A percentile compares a stretch with the other conserved stretches of the same genome.
Conservation (phyloP, 2,797 vertebrate genomes). For the Gadopsis bispinosus region DNA sequence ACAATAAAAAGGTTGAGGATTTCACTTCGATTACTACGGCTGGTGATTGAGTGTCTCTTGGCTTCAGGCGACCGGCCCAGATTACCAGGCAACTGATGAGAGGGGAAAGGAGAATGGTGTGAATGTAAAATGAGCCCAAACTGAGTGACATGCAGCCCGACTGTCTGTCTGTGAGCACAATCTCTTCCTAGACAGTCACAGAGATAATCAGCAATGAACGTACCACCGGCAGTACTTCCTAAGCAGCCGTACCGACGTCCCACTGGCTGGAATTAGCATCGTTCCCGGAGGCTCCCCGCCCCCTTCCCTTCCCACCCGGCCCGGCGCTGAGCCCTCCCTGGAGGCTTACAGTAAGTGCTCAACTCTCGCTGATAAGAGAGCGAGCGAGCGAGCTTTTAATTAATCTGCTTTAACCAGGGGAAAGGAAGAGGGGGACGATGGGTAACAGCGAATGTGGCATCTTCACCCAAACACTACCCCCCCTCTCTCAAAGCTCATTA, state of each 20-base stretch:
- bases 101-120: neutral
- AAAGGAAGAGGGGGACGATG: neutral
- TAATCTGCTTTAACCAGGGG: conserved; percentile 76
- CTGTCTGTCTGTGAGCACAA: conserved; percentile 30
- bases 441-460: conserved; percentile 52
- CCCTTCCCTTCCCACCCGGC: conserved; percentile 53
- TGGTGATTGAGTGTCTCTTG: conserved; percentile 18
- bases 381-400: conserved; percentile 75
- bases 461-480: conserved; percentile 36
- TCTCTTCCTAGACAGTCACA: conserved; percentile 47
- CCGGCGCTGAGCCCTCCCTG: conserved; percentile 51
- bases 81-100: neutral
- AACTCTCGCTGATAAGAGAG: conserved; percentile 75
- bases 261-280: conserved; percentile 72
- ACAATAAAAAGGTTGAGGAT: conserved; percentile 25
- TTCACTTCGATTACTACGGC: conserved; percentile 26
- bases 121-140: conserved; percentile 37
- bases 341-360: conserved; percentile 77
- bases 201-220: conserved; percentile 58
- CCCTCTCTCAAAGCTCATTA: conserved; percentile 62
- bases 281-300: conserved; percentile 57
- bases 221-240: conserved; percentile 52
- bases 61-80: conserved; percentile 23
- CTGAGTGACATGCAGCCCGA: conserved; percentile 48
- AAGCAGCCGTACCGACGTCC: conserved; percentile 47